These are phyloP conservation scores for Oriolus oriolus DNA, from an alignment of 2,113 vertebrate species.

Conservation along the genomic window DNA sequence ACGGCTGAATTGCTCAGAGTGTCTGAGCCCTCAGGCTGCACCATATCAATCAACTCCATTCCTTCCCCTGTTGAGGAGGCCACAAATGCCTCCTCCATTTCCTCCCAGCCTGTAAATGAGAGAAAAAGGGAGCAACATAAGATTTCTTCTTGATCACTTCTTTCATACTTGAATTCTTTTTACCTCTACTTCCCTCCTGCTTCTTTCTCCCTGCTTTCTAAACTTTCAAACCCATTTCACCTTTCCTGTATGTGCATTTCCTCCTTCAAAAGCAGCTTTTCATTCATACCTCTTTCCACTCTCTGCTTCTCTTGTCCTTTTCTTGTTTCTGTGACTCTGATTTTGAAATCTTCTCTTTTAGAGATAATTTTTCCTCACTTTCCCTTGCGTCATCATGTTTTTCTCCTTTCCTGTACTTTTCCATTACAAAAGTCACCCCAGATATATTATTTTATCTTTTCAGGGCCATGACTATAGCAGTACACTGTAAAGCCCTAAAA, in stretches of 20 bases:
- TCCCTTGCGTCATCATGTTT: not conserved
- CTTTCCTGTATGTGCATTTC: not conserved
- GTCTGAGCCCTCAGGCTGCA: not conserved
- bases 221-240: not conserved
- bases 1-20: not conserved
- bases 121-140: not conserved
- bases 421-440: not conserved
- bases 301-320: not conserved
- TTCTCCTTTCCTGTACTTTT: not conserved
- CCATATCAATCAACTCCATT: conserved; percentile 66
- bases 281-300: not conserved
- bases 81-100: conserved; percentile 67
- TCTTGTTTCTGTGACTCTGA: not conserved
- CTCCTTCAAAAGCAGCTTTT: not conserved
- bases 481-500: not conserved
- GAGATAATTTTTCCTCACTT: not conserved
- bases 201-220: not conserved
- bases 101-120: conserved; percentile 36
- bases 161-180: not conserved
- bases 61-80: conserved; percentile 66
- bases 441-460: not conserved
- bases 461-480: not conserved
- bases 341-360: not conserved
- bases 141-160: not conserved
- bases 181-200: not conserved